Base-by-base conservation (phyloP, 2,797 vertebrate genomes). In the Loris lydekkerianus region DNA sequence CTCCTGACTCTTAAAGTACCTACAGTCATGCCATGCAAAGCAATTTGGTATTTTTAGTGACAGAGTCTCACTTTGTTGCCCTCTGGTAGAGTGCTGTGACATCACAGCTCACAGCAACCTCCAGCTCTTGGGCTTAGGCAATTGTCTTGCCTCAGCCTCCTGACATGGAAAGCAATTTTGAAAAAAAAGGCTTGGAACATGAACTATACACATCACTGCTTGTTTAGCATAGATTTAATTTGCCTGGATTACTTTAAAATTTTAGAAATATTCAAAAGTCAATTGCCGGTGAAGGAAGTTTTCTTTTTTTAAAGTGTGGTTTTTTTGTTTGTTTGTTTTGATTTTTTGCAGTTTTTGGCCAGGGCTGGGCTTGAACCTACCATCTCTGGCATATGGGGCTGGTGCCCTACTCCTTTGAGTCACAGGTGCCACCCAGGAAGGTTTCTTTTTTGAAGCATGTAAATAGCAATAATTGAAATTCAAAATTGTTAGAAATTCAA, bases 221-320 rank as follows among this genome's bases (percentile, higher is more conserved):
- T 29, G 6, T 86, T 92, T 76, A 73, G 4, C 61, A 91, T 92
- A 91, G 73, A 94, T 97, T 96, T 82, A 96, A 61, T 49, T 83
- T 89, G 15, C 49, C 29, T 82, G n/a, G 31, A n/a, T 94, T 85
- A 86, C 29, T 86, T 91, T 81, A 72, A 78, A 94, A 46, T 49
- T 63, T 84, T 56, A 49, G 81, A 56, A 95, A 87, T 91, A 75
- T 78, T 90, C 49, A 49, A 9, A 58, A 61, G 21, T 61, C 53
- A 89, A 15, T 75, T 80, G 78, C 34, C 7, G 5, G 14, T 43
- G 20, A 77, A 65, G 58, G 20, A 84, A n/a, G 49, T 4, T 23
- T 23, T 53, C 61, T 70, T 70, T 49, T 63, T 13, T 37, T 94
- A 40, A 40, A 40, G 40, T 40, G 40, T 40, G 40, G 3, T 40